Conservation (phyloP, 1,140 invertebrate genomes). For the Sweltsa coloradensis region DNA sequence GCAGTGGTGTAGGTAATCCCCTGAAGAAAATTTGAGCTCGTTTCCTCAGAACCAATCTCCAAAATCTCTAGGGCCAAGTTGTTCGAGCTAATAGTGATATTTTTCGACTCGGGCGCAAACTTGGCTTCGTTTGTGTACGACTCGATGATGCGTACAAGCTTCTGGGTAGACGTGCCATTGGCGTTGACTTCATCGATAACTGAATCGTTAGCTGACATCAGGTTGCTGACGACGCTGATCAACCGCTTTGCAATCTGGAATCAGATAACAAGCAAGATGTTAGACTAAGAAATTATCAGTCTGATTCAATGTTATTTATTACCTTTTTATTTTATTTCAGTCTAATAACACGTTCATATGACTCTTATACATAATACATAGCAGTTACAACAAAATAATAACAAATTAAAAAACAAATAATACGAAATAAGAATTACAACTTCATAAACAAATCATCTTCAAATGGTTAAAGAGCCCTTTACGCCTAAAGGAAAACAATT, state of each 20-base stretch:
- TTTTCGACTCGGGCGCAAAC: constrained; percentile 17
- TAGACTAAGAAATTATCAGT: no score
- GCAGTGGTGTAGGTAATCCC: not conserved
- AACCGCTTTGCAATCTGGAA: constrained; percentile 24
- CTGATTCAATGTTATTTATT: no score
- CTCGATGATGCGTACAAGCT: constrained; percentile 23
- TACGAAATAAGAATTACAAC: no score
- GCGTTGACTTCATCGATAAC: constrained; percentile 18
- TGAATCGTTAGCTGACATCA: constrained; percentile 24
- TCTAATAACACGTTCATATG: no score
- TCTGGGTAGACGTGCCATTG: constrained; percentile 15
- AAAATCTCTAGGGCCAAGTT: constrained; percentile 18
- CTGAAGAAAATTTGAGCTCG: not conserved
- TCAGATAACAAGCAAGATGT: no score
- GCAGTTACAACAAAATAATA: no score
- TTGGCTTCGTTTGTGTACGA: constrained; percentile 20
- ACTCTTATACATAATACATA: no score
- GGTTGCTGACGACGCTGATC: constrained; percentile 25
- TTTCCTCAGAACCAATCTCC: not conserved
- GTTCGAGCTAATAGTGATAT: constrained; percentile 18
- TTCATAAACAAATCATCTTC: no score
- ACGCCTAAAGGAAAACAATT: no score
- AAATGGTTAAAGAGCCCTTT: no score
- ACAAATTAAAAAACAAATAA: no score
- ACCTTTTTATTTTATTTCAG: no score